phyloP scores from a whole-genome alignment of 2,797 vertebrate species.

The Poecilia wingei region DNA sequence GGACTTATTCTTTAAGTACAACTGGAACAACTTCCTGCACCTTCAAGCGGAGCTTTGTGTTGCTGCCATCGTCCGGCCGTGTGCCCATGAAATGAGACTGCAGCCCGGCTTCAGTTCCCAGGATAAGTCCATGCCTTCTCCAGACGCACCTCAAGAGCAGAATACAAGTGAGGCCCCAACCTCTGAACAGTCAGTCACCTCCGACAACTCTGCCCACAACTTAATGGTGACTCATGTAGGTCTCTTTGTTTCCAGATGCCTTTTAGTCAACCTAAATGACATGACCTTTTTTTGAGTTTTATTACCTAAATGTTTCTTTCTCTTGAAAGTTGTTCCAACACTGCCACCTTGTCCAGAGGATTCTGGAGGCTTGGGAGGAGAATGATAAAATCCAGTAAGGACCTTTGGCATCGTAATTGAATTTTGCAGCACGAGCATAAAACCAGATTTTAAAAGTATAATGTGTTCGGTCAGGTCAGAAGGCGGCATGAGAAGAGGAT shows the following conservation, averaged over 20 bases:
- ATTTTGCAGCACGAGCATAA: neutral
- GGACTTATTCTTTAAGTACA: slow-evolving; percentile 98
- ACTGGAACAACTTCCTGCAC: slow-evolving; percentile 99
- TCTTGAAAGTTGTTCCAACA: slow-evolving; percentile 92
- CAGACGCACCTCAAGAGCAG: slow-evolving; percentile 66
- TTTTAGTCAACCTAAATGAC: neutral
- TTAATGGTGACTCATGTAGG: slow-evolving; percentile 92
- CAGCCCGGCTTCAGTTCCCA: slow-evolving; percentile 71
- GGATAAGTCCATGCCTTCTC: slow-evolving; percentile 54
- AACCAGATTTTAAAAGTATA: neutral
- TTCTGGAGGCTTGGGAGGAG: slow-evolving; percentile 95
- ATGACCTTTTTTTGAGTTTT: neutral
- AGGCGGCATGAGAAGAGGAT: slow-evolving; percentile 93
- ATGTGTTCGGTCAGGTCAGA: slow-evolving; percentile 82
- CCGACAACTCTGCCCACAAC: slow-evolving; percentile 76
- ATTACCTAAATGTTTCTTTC: slow-evolving; percentile 15
- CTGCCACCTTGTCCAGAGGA: slow-evolving; percentile 93
- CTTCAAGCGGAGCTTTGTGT: slow-evolving; percentile 98
- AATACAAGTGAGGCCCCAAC: slow-evolving; percentile 28
- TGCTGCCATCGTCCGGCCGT: slow-evolving; percentile 90
- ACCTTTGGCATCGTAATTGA: neutral
- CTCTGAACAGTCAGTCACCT: slow-evolving; percentile 37
- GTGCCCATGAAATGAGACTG: slow-evolving; percentile 80
- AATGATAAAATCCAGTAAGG: slow-evolving; percentile 97
- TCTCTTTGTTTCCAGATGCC: slow-evolving; percentile 30